Evolutionary conservation across 2,113 vertebrate genomes (phyloP).

Genomic region (Macroglossus sobrinus): DNA sequence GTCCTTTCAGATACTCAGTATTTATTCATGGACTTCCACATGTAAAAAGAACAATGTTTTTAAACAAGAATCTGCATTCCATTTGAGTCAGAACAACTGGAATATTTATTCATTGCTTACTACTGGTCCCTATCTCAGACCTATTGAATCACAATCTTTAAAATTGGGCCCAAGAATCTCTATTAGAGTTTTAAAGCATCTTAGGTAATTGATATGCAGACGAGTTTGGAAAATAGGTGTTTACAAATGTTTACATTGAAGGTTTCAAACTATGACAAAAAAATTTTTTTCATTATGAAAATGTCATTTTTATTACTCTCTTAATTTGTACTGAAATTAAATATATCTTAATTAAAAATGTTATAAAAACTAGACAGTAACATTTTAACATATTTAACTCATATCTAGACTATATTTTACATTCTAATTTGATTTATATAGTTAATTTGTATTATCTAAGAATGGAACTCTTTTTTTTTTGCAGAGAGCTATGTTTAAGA

Average conservation of each 20-base stretch:
- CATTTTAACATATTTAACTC: not conserved
- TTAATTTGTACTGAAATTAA: constrained; percentile 15
- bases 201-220: not conserved
- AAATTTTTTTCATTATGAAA: not conserved
- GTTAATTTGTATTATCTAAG: not conserved
- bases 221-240: not conserved
- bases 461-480: not conserved
- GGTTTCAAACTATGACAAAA: not conserved
- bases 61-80: not conserved
- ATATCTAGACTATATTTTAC: not conserved
- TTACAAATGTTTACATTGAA: not conserved
- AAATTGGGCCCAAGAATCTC: accelerated
- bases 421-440: not conserved
- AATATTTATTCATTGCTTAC: not conserved
- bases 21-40: not conserved
- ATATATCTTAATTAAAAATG: not conserved
- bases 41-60: not conserved
- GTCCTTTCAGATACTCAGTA: not conserved
- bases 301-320: not conserved
- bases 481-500: not conserved
- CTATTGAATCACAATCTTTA: not conserved
- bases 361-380: not conserved
- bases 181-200: not conserved
- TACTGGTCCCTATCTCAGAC: not conserved
- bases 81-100: not conserved